Percentiles rank a stretch among this genome's conserved stretches.
phyloP scores from a whole-genome alignment of 1,140 invertebrate species.

The Atta texana region DNA sequence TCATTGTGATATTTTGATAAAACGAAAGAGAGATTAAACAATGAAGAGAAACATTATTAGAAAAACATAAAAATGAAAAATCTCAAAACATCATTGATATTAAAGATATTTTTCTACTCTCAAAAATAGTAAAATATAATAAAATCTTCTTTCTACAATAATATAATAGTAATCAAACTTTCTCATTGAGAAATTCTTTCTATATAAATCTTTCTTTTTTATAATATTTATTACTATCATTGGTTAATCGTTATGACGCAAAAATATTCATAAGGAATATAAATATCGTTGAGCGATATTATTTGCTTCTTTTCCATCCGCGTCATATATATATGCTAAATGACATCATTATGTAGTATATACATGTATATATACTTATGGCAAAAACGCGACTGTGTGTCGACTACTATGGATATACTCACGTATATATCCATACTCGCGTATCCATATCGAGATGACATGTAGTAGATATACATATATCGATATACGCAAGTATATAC shows the following conservation, averaged over 20 bases:
- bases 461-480: not conserved
- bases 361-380: not conserved
- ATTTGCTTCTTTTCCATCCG: slow-evolving; percentile 4
- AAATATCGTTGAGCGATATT: slow-evolving; percentile 27
- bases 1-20: not conserved
- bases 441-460: slow-evolving; percentile 42
- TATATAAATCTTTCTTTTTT: not conserved
- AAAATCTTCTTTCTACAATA: not conserved
- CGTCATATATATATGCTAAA: not conserved
- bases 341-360: slow-evolving; percentile 15
- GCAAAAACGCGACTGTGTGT: slow-evolving; percentile 16
- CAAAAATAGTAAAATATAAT: no score
- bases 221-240: not conserved
- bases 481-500: not conserved
- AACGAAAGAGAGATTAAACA: not conserved
- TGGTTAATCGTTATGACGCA: not conserved
- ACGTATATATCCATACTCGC: not conserved
- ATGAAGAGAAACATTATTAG: not conserved
- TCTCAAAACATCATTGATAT: not conserved
- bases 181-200: not conserved
- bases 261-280: slow-evolving; percentile 11
- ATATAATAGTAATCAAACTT: not conserved
- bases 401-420: not conserved
- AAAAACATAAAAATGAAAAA: not conserved
- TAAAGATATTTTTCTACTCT: not conserved